Base-by-base conservation (phyloP, 2,888 invertebrate genomes). In the Lasioglossum villosulum region DNA sequence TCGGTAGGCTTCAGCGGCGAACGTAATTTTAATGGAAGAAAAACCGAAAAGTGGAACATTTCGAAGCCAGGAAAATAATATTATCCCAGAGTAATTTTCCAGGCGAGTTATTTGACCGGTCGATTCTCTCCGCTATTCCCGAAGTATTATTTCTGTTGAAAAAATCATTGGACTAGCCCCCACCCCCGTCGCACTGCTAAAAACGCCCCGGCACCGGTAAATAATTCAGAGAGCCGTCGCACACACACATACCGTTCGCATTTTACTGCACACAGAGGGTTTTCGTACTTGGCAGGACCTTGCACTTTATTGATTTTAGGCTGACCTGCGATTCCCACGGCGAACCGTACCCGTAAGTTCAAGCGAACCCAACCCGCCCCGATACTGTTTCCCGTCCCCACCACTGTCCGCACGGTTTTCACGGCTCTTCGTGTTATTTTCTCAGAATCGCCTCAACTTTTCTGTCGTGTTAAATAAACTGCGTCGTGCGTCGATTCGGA, bases 231-330 rank as follows among this genome's bases (percentile, higher is more conserved):
- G 73, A 34, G 68, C n/a, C 70, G 70, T 48, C 27, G 56, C 75
- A 34, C 81, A 42, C 63, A 75, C 52, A 82, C 68, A 14, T 37
- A 66, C 56, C 70, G 19, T 39, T 27, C 27, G 74, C 45, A 75
- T 75, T 80, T 81, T 72, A 73, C 75, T 66, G 66, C 74, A 73
- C 78, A 52, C 59, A 16, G 70, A 56, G 86, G 83, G 86, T 86
- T 90, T 90, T 88, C 84, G 82, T 86, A 79, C 76, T 75, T 82
- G 86, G 83, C 83, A 89, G 86, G 85, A 87, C 84, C 88, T 88
- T 91, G 92, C 89, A 90, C 89, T 92, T 91, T 92, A 92, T 92
- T 91, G 92, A 92, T 92, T 91, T 91, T 83, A 87, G 85, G 88
- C 91, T 91, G 92, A 92, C 90, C 92, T 87, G 83, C 89, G 92